These are phyloP conservation scores for Nycticryphes semicollaris DNA, from an alignment of 2,113 vertebrate genomes.

Conservation along the genomic window DNA sequence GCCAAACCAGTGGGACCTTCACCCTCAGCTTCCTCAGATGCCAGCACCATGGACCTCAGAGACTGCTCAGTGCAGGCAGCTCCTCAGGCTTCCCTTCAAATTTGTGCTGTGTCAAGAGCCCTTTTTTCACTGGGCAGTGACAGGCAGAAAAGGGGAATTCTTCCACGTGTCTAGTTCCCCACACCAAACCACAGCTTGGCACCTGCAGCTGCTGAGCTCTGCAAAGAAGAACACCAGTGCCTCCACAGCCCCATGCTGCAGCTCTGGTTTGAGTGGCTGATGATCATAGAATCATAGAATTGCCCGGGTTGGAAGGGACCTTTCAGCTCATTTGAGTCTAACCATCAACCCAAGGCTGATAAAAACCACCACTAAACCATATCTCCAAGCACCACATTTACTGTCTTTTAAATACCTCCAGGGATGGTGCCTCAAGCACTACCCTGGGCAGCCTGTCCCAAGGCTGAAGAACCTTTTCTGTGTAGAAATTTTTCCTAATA, in stretches of 20 bases:
- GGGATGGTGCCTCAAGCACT: no score
- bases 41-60: not conserved
- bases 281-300: not conserved
- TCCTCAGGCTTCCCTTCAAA: not conserved
- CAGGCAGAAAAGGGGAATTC: not conserved
- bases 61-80: not conserved
- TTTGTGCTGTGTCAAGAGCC: not conserved
- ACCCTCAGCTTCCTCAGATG: not conserved
- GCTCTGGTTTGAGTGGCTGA: not conserved
- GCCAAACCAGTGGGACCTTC: not conserved
- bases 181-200: not conserved
- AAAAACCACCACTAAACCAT: no score
- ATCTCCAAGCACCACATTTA: no score
- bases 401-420: no score
- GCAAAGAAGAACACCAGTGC: not conserved
- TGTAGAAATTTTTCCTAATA: no score
- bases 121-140: not conserved
- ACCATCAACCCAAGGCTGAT: no score
- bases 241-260: accelerated
- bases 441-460: no score
- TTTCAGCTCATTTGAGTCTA: no score
- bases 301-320: no score
- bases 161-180: not conserved
- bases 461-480: no score
- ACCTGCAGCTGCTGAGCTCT: not conserved